These are phyloP conservation scores for Gymnothorax javanicus DNA, from an alignment of 2,797 vertebrate species.

Conservation along the genomic window DNA sequence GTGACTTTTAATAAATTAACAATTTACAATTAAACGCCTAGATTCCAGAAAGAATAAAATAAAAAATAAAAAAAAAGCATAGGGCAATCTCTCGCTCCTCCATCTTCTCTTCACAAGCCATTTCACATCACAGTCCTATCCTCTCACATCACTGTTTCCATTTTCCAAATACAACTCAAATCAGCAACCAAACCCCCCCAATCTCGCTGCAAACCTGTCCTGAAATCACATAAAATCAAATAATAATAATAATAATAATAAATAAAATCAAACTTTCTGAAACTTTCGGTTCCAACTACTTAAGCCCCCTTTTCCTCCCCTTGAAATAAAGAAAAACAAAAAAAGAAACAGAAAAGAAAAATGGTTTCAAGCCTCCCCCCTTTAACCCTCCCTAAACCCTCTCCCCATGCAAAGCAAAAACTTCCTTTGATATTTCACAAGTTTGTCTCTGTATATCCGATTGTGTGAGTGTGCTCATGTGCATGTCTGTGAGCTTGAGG, in stretches of 20 bases:
- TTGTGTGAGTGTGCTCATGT: slow-evolving; percentile 49
- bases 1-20: slow-evolving; percentile 67
- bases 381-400: slow-evolving; percentile 61
- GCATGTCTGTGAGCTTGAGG: slow-evolving; percentile 39
- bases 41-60: slow-evolving; percentile 45
- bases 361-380: slow-evolving; percentile 43
- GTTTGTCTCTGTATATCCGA: slow-evolving; percentile 72
- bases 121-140: slow-evolving; percentile 43
- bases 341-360: slow-evolving; percentile 57
- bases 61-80: slow-evolving; percentile 44
- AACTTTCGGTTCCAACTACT: slow-evolving; percentile 66
- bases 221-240: slow-evolving; percentile 77
- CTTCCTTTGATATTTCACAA: slow-evolving; percentile 74
- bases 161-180: slow-evolving; percentile 65
- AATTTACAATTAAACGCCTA: slow-evolving; percentile 56
- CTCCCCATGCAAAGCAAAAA: slow-evolving; percentile 75
- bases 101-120: slow-evolving; percentile 42
- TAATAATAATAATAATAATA: slow-evolving; percentile 65
- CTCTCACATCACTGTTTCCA: slow-evolving; percentile 63
- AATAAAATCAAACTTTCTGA: slow-evolving; percentile 75
- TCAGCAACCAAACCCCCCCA: slow-evolving; percentile 59
- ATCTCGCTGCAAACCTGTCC: slow-evolving; percentile 66
- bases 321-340: slow-evolving; percentile 68
- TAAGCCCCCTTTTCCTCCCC: slow-evolving; percentile 45
- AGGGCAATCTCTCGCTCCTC: slow-evolving; percentile 27